Conservation (phyloP, 2,888 invertebrate species). For the Rhodophaea formosa region DNA sequence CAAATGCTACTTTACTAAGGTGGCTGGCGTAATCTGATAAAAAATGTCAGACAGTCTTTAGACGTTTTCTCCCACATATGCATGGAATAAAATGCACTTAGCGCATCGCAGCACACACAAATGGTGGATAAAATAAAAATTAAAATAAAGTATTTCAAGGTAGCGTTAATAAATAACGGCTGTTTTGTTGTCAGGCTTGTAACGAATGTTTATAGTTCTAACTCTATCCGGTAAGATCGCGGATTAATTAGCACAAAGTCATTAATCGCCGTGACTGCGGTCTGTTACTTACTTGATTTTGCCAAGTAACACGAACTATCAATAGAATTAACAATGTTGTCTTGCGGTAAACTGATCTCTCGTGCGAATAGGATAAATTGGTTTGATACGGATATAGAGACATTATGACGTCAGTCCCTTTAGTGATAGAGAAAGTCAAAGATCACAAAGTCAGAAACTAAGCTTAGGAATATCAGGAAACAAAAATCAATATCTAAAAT, state of each 20-base stretch:
- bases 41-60: too few relatives aligned
- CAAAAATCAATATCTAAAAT: too few relatives aligned
- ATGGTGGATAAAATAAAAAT: neutral
- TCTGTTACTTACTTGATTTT: constrained; percentile 13
- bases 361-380: neutral
- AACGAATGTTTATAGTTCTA: neutral
- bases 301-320: constrained; percentile 9
- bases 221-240: neutral
- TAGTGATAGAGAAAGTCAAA: too few relatives aligned
- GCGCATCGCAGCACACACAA: neutral
- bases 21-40: too few relatives aligned
- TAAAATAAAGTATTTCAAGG: neutral
- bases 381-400: too few relatives aligned
- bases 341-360: constrained; percentile 1
- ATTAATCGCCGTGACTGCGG: constrained; percentile 11
- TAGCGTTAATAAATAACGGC: neutral
- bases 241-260: constrained; percentile 9
- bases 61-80: too few relatives aligned
- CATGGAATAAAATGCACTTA: neutral
- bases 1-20: too few relatives aligned
- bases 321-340: constrained; percentile 15
- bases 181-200: neutral
- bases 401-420: too few relatives aligned
- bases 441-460: too few relatives aligned
- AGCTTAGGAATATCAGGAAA: too few relatives aligned